Conservation (phyloP, 2,888 invertebrate genomes). For the Stomorhina lunata region DNA sequence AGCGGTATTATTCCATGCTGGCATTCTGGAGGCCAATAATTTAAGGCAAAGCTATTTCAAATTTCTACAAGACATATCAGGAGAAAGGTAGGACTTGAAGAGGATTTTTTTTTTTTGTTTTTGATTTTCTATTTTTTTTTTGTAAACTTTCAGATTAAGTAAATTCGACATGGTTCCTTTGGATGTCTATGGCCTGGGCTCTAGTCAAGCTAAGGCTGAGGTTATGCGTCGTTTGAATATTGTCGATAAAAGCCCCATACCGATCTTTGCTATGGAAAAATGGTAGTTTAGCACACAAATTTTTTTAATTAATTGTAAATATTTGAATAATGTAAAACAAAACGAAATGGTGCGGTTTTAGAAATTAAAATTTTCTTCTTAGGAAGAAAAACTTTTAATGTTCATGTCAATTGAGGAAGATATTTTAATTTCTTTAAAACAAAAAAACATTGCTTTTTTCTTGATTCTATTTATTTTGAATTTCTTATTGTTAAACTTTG, state of each 20-base stretch:
- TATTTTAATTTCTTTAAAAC: neutral
- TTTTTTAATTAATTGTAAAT: constrained; percentile 31
- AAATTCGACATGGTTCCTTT: constrained; percentile 82
- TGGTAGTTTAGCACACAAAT: constrained; percentile 58
- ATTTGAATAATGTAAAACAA: neutral
- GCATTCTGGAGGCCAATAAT: constrained; percentile 88
- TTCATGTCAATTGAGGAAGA: neutral
- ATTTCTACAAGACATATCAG: constrained; percentile 88
- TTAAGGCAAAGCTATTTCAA: constrained; percentile 91
- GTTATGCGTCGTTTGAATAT: constrained; percentile 76
- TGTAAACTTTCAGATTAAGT: constrained; percentile 80
- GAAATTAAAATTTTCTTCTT: neutral
- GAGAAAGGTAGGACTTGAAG: constrained; percentile 81
- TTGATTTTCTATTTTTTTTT: neutral
- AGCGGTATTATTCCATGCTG: constrained; percentile 88
- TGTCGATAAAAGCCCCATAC: constrained; percentile 68
- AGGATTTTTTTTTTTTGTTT: neutral
- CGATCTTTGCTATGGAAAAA: constrained; percentile 71
- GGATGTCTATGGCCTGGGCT: constrained; percentile 83
- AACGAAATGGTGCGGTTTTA: neutral
- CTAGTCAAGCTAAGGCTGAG: constrained; percentile 80
- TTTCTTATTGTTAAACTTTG: neutral
- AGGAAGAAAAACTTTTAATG: neutral
- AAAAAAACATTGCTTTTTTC: neutral
- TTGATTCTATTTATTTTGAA: neutral